Percentiles rank a stretch among this genome's conserved stretches.
phyloP scores from a whole-genome alignment of 1,140 invertebrate genomes.

The Cotesia typhae region DNA sequence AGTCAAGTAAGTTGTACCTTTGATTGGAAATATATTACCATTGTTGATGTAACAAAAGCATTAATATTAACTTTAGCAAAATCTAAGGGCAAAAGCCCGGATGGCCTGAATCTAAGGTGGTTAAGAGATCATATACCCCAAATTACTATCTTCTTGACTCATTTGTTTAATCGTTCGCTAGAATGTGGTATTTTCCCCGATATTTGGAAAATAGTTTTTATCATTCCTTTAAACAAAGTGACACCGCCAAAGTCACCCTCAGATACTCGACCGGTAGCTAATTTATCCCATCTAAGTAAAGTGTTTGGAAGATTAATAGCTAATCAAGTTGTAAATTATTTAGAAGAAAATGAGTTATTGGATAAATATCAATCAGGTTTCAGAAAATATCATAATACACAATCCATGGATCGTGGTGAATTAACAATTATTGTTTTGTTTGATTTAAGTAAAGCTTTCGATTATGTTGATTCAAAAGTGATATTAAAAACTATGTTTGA shows the following conservation, averaged over 20 bases:
- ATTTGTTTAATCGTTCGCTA: background rate
- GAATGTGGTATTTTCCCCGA: background rate
- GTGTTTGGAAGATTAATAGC: background rate
- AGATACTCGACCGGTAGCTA: slow-evolving; percentile 8
- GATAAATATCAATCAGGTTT: too few species aligned
- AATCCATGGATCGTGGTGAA: too few species aligned
- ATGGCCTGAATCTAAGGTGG: background rate
- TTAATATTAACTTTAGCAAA: too few species aligned
- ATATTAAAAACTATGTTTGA: too few species aligned
- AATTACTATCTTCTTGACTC: background rate
- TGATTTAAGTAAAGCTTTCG: too few species aligned
- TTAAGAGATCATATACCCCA: background rate
- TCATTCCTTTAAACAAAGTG: slow-evolving; percentile 6
- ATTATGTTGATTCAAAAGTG: too few species aligned
- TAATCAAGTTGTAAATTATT: too few species aligned
- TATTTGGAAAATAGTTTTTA: background rate
- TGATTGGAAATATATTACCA: background rate
- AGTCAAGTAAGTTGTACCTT: background rate
- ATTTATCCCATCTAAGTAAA: background rate
- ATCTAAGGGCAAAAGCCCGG: background rate
- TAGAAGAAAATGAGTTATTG: too few species aligned
- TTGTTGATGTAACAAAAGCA: background rate
- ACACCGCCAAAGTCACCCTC: background rate
- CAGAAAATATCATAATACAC: too few species aligned
- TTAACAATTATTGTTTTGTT: too few species aligned